Evolutionary conservation across 2,113 vertebrate genomes (phyloP).

Genomic region (Triplophysa tibetana): DNA sequence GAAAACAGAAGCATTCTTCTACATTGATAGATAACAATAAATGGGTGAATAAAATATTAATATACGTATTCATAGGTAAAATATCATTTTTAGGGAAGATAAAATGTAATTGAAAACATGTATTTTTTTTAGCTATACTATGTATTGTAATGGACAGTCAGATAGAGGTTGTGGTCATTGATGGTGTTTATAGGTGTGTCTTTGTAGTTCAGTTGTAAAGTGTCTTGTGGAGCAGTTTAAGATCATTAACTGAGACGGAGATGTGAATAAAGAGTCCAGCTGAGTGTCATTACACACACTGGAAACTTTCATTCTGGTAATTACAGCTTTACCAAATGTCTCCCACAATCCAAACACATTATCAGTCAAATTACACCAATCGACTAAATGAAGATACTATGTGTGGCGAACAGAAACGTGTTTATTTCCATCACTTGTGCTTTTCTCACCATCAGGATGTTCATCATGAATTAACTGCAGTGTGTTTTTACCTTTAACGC

Average conservation of each 20-base stretch:
- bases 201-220: neutral
- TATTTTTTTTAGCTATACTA: neutral
- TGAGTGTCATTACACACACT: constrained; percentile 1
- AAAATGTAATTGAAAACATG: too few species aligned
- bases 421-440: neutral
- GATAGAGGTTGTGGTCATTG: neutral
- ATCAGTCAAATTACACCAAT: neutral
- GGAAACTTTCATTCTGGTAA: neutral
- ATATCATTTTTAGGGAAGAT: too few species aligned
- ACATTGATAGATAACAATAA: too few species aligned
- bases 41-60: too few species aligned
- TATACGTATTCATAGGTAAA: too few species aligned
- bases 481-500: constrained; percentile 84
- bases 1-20: too few species aligned
- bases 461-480: neutral
- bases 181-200: neutral
- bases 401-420: neutral
- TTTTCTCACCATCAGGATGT: neutral
- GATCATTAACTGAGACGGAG: neutral
- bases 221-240: too few species aligned
- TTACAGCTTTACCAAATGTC: neutral
- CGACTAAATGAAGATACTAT: neutral
- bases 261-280: neutral
- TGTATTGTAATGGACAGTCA: too few species aligned
- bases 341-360: constrained; percentile 2